Conservation (phyloP, 2,113 vertebrate species). For the Xenopus laevis region DNA sequence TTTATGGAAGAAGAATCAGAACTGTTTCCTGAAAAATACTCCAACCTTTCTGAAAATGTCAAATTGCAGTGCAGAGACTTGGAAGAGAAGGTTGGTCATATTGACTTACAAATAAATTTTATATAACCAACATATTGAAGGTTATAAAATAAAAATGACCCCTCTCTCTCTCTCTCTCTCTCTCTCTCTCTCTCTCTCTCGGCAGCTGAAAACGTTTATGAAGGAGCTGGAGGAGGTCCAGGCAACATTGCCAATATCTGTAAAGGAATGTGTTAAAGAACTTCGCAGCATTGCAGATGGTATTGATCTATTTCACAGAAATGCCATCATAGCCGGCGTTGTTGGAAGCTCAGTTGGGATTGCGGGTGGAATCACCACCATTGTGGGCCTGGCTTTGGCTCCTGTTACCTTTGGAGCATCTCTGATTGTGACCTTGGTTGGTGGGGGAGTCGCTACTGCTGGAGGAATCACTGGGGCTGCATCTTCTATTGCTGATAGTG, state of each 20-base stretch:
- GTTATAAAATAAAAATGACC: too few relatives aligned
- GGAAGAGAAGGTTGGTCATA: too few relatives aligned
- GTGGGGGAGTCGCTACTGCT: slow-evolving; percentile 65
- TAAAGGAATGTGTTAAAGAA: slow-evolving; percentile 55
- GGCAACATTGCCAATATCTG: not conserved
- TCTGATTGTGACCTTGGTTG: slow-evolving; percentile 64
- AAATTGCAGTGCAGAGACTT: too few relatives aligned
- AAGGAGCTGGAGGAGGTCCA: not conserved
- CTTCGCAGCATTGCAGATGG: slow-evolving; percentile 61
- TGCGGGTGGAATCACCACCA: slow-evolving; percentile 60
- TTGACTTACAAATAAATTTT: too few relatives aligned
- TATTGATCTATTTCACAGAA: slow-evolving; percentile 61
- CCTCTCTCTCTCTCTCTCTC: too few relatives aligned
- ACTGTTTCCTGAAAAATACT: too few relatives aligned
- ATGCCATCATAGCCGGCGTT: slow-evolving; percentile 54
- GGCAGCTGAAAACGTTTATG: not conserved
- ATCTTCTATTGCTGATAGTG: slow-evolving; percentile 65
- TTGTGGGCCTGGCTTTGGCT: slow-evolving; percentile 66
- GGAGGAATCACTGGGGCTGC: slow-evolving; percentile 67
- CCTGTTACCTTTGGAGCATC: slow-evolving; percentile 68
- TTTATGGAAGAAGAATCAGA: too few relatives aligned
- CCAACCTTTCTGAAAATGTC: too few relatives aligned
- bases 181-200: not conserved
- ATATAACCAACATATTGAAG: too few relatives aligned
- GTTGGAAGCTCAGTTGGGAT: slow-evolving; percentile 67